Evolutionary conservation across 2,888 invertebrate species (phyloP), one percentile per base, ranked within the genome.

Genomic region (Eretmocerus hayati): DNA sequence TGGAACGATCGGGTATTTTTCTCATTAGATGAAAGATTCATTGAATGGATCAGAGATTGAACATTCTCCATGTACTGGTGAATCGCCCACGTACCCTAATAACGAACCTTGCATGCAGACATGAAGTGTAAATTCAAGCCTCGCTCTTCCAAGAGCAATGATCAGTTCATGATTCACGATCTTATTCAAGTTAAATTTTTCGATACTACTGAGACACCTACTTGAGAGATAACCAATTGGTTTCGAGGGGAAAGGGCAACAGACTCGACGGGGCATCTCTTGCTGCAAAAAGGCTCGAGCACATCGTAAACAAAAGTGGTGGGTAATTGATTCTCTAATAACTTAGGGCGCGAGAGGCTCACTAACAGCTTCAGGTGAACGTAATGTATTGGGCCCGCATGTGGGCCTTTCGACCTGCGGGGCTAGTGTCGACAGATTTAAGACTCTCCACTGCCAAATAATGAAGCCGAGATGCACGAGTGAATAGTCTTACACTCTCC

Each of bases 271-370:
- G 33, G 23, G 20, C 18, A 36, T 16, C 8, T 19, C 30, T 30
- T 39, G 32, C 21, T 56, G 56, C 59, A 55, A 41, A 48, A 57
- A 60, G n/a, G 58, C 63, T 67, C 63, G 59, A 62, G 66, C 64
- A 64, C 65, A 64, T 66, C 69, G 67, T 70, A 70, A 70, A 70
- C 70, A 70, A 70, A 70, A 67, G 66, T 64, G 62, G 63, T 60
- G 65, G 68, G 70, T 70, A 70, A 70, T 70, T 69, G 70, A 70
- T 70, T 70, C 70, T 69, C 69, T 68, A 68, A 70, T 70, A 70
- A 70, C 63, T 70, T 70, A 69, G 70, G 69, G 68, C 66, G 68
- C 62, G 32, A 6, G 31, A 19, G 13, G 16, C 50, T 48, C 53
- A 50, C 57, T 59, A 63, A 64, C 63, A 59, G 64, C 62, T 58